Base-by-base conservation (phyloP, 2,113 vertebrate species). In the Tragelaphus strepsiceros region DNA sequence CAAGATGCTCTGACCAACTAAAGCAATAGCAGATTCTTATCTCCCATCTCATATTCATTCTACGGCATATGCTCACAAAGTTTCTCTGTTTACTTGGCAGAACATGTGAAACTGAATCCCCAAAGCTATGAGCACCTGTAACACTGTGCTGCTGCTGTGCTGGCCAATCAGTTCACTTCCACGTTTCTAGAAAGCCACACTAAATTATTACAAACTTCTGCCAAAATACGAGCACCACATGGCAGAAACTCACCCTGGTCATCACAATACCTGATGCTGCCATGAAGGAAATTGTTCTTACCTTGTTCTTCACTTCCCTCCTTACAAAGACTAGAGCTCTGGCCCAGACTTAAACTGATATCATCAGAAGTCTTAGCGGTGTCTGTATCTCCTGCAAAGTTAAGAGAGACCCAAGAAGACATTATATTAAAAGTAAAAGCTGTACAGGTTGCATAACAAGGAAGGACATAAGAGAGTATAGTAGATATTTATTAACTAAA, bases 261-360 rank as follows among this genome's bases (percentile, higher is more conserved):
- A 94, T 22, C 71, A 94, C 6, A 43, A 22, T 24, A 62, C 51
- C 96, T 81, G 91, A 96, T 3, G 71, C 49, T 32, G 94, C 6
- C 56, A 91, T 87, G 78, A 96, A 49, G 86, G 64, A 88, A 53
- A 97, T 53, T 26, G 96, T 87, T 95, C 97, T 99, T 99, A 99
- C 99, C 99, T 98, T 99, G 99, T 86, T 99, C 99, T 98, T 99
- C 99, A 98, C 99, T 99, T 96, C 99, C 99, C 97, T 99, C 99
- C 98, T 99, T 99, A 98, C 99, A 99, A 28, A 99, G 98, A 98
- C 99, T 99, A 98, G 99, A 99, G 98, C 99, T 99, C 98, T 99
- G 99, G 85, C 99, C 99, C 93, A 99, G 99, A 98, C 99, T 99
- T 98, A 99, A 98, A 98, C 99, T 99, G 98, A 99, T 99, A 98